These are phyloP conservation scores for Recurvirostra avosetta DNA, from an alignment of 2,113 vertebrate genomes.

Conservation along the genomic window DNA sequence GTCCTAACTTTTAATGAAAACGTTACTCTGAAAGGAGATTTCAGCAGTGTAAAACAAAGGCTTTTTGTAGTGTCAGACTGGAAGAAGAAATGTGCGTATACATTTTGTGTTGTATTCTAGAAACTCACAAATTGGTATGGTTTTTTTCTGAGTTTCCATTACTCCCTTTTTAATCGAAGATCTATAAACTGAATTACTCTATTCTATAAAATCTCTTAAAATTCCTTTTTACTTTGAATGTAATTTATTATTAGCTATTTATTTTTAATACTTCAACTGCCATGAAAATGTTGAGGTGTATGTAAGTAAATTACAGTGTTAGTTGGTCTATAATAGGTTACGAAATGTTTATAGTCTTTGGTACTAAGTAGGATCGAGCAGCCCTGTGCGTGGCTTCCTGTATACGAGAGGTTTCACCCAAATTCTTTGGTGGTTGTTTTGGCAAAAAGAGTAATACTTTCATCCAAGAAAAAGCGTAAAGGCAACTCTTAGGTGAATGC, in stretches of 20 bases:
- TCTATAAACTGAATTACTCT: neutral
- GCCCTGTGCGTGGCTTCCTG: neutral
- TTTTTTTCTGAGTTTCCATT: neutral
- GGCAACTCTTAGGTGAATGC: neutral
- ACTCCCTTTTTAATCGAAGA: neutral
- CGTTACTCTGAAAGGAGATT: neutral
- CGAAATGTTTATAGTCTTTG: neutral
- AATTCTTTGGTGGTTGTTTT: neutral
- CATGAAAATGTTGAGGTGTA: neutral
- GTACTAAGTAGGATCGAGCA: neutral
- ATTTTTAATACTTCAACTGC: neutral
- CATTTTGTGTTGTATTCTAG: neutral
- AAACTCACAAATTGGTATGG: neutral
- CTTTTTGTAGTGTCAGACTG: neutral
- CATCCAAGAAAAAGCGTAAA: neutral
- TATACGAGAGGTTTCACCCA: neutral
- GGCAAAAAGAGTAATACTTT: neutral
- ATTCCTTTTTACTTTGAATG: neutral
- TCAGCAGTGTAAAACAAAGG: neutral
- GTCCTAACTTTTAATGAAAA: slow-evolving; percentile 7
- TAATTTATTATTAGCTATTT: neutral
- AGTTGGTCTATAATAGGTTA: neutral
- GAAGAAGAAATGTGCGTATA: neutral
- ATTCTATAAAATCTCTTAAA: neutral
- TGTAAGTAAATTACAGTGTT: neutral